Evolutionary conservation across 2,888 invertebrate genomes (phyloP), one percentile per base, ranked within the genome.

Genomic region (Drosophila mimetica): DNA sequence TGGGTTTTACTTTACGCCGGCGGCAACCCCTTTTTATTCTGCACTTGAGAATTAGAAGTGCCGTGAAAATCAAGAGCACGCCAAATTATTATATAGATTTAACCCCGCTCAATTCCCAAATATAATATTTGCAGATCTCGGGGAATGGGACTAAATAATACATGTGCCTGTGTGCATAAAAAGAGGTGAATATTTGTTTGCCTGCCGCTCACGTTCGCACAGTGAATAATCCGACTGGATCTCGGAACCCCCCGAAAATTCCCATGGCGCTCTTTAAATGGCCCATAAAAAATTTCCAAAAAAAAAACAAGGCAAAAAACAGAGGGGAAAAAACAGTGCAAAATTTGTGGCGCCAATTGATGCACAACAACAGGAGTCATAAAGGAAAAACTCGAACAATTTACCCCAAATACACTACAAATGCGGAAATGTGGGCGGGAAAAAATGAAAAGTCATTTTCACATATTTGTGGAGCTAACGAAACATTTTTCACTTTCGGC

Each of bases 1-100:
- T 90, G 90, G 90, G 89, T 89, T 89, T 89, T 89, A 87, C 86
- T 86, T 84, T 86, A 86, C 86, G 74, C 22, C 47, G 71, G 57
- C 42, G 79, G 79, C 77, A 79, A 78, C 69, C 63, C 52, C 47
- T 39, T 69, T 39, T 34, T n/a, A 42, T 13, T 16, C 39, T 11
- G 66, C 83, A 86, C 84, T 84, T 76, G 75, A 86, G 76, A 73
- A 61, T 71, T 86, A 80, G 74, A 74, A 84, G 84, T 86, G 65
- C 70, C 88, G 84, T 88, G 75, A 84, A 84, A 84, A 88, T 84
- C 86, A 86, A 86, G 79, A 86, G 80, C 74, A 76, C 73, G 76
- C 79, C 65, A 83, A 83, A 87, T 82, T 83, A 86, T 87, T 86
- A 82, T 87, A 82, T 81, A 69, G 78, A 72, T 81, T 81, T 82